Evolutionary conservation across 2,797 vertebrate species (phyloP).

Genomic region (Sebastes hubbsi): DNA sequence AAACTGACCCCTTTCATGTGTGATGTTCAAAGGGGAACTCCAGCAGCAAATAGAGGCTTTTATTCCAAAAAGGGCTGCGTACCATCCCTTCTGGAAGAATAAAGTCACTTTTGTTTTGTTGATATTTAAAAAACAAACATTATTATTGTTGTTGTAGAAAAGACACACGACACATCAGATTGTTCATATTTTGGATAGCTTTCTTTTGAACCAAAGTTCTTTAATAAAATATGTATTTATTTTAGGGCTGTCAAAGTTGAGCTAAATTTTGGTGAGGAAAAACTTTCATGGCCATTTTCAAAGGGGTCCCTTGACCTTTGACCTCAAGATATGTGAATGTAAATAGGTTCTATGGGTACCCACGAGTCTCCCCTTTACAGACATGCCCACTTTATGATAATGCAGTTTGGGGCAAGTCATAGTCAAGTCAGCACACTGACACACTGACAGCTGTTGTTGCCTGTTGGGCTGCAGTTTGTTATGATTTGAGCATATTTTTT

Average conservation of each 20-base stretch:
- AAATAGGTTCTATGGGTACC: too few relatives aligned
- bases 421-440: too few relatives aligned
- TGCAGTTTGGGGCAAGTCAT: too few relatives aligned
- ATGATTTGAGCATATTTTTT: too few relatives aligned
- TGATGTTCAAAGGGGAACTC: slow-evolving; percentile 49
- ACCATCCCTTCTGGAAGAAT: slow-evolving; percentile 23
- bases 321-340: too few relatives aligned
- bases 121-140: not conserved
- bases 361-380: too few relatives aligned
- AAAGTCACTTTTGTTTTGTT: not conserved
- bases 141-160: not conserved
- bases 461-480: too few relatives aligned
- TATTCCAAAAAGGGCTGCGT: slow-evolving; percentile 23
- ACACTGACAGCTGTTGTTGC: too few relatives aligned
- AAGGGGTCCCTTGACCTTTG: too few relatives aligned
- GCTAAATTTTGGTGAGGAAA: too few relatives aligned
- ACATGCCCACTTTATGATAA: too few relatives aligned
- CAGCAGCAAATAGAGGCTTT: slow-evolving; percentile 11
- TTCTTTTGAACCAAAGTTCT: not conserved
- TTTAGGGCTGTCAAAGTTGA: not conserved
- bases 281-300: too few relatives aligned
- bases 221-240: not conserved
- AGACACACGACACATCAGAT: not conserved
- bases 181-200: not conserved
- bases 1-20: slow-evolving; percentile 57